A percentile compares a stretch with the other conserved stretches of the same genome.
phyloP scores from a whole-genome alignment of 2,797 vertebrate genomes.

The Danionella dracula region DNA sequence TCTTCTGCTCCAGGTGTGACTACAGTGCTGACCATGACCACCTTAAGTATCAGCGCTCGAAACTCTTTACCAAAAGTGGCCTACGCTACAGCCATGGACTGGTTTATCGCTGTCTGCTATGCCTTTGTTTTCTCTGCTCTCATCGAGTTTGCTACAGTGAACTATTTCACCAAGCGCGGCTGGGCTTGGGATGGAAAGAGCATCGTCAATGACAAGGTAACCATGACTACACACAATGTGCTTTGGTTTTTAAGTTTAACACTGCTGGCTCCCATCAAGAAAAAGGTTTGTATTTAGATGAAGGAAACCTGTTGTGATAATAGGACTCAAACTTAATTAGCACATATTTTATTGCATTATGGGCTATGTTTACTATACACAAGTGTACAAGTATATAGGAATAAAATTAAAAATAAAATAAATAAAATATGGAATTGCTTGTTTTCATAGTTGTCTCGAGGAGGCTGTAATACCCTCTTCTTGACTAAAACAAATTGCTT shows the following conservation, averaged over 20 bases:
- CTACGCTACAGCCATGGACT: conserved; percentile 96
- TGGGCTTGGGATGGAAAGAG: conserved; percentile 96
- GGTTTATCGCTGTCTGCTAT: conserved; percentile 95
- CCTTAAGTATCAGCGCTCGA: conserved; percentile 88
- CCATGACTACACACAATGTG: conserved; percentile 15
- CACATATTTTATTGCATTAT: too few species aligned
- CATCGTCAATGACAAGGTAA: conserved; percentile 88
- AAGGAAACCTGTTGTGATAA: background rate
- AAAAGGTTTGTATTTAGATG: conserved; percentile 5
- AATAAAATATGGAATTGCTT: too few species aligned
- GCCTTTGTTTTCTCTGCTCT: conserved; percentile 93
- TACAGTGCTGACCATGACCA: conserved; percentile 93
- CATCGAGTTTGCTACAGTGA: conserved; percentile 95
- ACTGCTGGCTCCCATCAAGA: background rate
- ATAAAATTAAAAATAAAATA: too few species aligned
- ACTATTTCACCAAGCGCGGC: conserved; percentile 89
- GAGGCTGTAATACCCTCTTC: too few species aligned
- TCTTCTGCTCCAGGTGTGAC: conserved; percentile 77
- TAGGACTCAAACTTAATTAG: too few species aligned
- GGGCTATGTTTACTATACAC: too few species aligned
- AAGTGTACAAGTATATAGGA: too few species aligned
- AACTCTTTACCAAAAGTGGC: conserved; percentile 93
- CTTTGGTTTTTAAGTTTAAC: conserved; percentile 18
- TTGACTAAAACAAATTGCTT: too few species aligned
- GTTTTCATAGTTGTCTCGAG: too few species aligned